phyloP scores from a whole-genome alignment of 2,888 invertebrate genomes.

The Drosophila maculinotata region DNA sequence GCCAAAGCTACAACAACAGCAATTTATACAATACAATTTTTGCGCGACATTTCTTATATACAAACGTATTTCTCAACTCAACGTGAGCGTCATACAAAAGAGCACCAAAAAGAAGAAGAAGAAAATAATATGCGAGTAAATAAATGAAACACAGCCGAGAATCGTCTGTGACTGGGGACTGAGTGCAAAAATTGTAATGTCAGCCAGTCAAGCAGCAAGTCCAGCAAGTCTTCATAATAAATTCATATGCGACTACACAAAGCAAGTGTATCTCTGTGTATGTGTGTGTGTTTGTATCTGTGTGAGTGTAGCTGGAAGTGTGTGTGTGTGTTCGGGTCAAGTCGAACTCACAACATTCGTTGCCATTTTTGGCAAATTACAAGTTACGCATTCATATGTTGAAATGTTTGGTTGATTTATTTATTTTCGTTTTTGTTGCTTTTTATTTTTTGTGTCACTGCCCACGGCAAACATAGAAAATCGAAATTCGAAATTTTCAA shows the following conservation, averaged over 20 bases:
- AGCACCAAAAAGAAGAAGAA: constrained; percentile 28
- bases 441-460: constrained; percentile 33
- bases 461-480: constrained; percentile 48
- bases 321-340: constrained; percentile 23
- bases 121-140: constrained; percentile 30
- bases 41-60: constrained; percentile 53
- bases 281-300: constrained; percentile 2
- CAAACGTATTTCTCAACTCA: constrained; percentile 56
- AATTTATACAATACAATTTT: constrained; percentile 46
- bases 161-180: constrained; percentile 25
- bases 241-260: constrained; percentile 40
- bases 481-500: constrained; percentile 30
- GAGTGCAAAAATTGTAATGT: constrained; percentile 54
- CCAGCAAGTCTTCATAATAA: constrained; percentile 51
- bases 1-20: constrained; percentile 39
- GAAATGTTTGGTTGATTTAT: constrained; percentile 30
- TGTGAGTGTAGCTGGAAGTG: neutral
- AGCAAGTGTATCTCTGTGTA: constrained; percentile 17
- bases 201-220: constrained; percentile 46
- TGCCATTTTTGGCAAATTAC: constrained; percentile 71
- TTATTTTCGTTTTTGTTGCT: constrained; percentile 2
- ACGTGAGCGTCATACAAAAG: constrained; percentile 76
- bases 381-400: constrained; percentile 60
- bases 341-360: constrained; percentile 49
- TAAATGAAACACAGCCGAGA: constrained; percentile 36